Evolutionary conservation across 2,888 invertebrate species (phyloP), one percentile per base, ranked within the genome.

Genomic region (Bruchidius siliquastri): DNA sequence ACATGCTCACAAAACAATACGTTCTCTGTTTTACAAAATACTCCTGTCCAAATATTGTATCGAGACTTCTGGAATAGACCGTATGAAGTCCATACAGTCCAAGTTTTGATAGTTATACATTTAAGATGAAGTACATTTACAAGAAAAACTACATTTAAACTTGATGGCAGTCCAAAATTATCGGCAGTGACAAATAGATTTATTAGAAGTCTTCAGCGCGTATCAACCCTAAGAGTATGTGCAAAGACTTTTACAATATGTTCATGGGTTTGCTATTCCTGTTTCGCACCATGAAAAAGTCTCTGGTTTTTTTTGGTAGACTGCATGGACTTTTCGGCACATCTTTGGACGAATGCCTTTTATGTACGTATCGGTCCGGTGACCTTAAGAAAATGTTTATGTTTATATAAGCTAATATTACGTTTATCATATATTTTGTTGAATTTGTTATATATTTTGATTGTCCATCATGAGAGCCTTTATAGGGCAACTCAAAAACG

Each of bases 131-230:
- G 80, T 76, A 82, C 79, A 81, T 78, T 78, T 78, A 80, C 77
- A 79, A 79, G 49, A 49, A 49, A 79, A 80, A 79, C 79, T 82
- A 83, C 79, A 72, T 79, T 81, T 79, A 26, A 79, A 76, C 77
- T 79, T 79, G 81, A 80, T 86, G 85, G 85, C 85, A 86, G 85
- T 86, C 84, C 84, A 83, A 84, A 83, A 79, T 83, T 82, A 82
- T 85, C 86, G 86, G 86, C 86, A 86, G 86, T 86, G 86, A 81
- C 76, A 77, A 77, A 75, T 74, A 74, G 74, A 71, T 71, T 72
- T 26, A 21, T 71, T 71, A 74, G 72, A 74, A 73, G 49, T 49
- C 49, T 49, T 49, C 18, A 49, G 49, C 49, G 49, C 30, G 30
- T 69, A 21, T 73, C 21, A 69, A 10, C 20, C 21, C 21, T 67